Base-by-base conservation (phyloP, 2,113 vertebrate species). In the Martes martes region DNA sequence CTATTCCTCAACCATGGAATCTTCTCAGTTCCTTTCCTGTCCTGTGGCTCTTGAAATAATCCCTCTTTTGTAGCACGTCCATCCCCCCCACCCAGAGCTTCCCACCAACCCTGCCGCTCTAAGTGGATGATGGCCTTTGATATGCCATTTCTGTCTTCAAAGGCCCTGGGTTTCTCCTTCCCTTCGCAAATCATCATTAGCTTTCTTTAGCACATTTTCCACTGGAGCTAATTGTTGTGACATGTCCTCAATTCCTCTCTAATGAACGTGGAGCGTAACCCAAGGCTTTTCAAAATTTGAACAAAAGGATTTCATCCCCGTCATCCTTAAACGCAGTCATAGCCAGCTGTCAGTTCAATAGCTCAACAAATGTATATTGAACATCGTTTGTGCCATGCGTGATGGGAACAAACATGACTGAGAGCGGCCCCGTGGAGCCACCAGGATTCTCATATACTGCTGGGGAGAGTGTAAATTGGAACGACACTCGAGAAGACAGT, bases 161-260 rank as follows among this genome's bases (percentile, higher is more conserved):
- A 94, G 82, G 39, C n/a, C 57, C 0, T 55, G 31, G 67, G 33
- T 67, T 52, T 93, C 84, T 91, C 83, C 0, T 11, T 81, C 85
- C 65, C 91, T 86, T 86, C 31, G 50, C 93, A 80, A 94, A 91
- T 95, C 83, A 88, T 93, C 90, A 52, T 96, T 93, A 96, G 90
- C 84, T 95, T 97, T 85, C 94, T 92, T 97, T 59, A 93, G 91
- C 93, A 96, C 86, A 95, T 97, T 95, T 92, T 91, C 80, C 94
- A 67, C 94, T 86, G 88, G 80, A 97, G 89, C 97, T 96, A 91
- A 97, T 97, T 96, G 92, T 97, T 91, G 90, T 97, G 94, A 97
- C 95, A 92, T 89, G 90, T 95, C 92, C 94, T 98, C 94, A 57
- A 85, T 95, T 96, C 82, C 95, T 94, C 94, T 93, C 84, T 96